Percentiles rank a stretch among this genome's conserved stretches.
Evolutionary conservation across 2,888 invertebrate genomes (phyloP).

Genomic region (Muschampia plurimacula): DNA sequence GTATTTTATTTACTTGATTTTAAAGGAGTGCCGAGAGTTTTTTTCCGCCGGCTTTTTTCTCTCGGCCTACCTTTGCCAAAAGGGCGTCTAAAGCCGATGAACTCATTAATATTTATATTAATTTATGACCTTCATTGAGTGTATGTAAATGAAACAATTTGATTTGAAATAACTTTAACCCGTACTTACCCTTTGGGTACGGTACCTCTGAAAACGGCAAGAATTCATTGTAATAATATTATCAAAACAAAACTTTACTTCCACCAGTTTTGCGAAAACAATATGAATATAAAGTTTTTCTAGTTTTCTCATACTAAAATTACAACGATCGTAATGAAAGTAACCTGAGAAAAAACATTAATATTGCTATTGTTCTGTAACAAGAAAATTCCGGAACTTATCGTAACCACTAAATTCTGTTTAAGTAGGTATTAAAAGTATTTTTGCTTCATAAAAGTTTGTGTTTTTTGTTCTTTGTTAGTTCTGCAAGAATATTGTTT

Average conservation of each 20-base stretch:
- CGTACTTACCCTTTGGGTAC: too few relatives aligned
- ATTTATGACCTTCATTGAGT: too few relatives aligned
- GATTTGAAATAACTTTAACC: too few relatives aligned
- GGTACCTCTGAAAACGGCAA: too few relatives aligned
- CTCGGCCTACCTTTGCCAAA: too few relatives aligned
- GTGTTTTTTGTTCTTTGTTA: neutral
- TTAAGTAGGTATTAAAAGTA: constrained; percentile 8
- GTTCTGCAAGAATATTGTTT: neutral
- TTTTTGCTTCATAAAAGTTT: constrained; percentile 10
- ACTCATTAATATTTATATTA: too few relatives aligned
- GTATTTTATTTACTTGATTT: too few relatives aligned
- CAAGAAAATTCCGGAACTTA: neutral
- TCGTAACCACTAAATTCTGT: constrained; percentile 16
- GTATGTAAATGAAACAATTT: too few relatives aligned
- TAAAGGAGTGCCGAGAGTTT: too few relatives aligned
- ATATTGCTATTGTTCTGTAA: constrained; percentile 9
- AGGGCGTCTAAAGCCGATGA: too few relatives aligned
- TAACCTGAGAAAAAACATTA: neutral
- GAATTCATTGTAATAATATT: neutral
- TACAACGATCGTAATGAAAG: neutral
- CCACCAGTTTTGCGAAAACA: neutral
- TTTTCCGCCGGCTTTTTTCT: too few relatives aligned
- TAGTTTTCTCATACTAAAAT: neutral
- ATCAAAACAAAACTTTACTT: neutral
- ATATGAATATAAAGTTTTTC: neutral